Conservation (phyloP, 2,797 vertebrate species). For the Cercopithecus petaurista region DNA sequence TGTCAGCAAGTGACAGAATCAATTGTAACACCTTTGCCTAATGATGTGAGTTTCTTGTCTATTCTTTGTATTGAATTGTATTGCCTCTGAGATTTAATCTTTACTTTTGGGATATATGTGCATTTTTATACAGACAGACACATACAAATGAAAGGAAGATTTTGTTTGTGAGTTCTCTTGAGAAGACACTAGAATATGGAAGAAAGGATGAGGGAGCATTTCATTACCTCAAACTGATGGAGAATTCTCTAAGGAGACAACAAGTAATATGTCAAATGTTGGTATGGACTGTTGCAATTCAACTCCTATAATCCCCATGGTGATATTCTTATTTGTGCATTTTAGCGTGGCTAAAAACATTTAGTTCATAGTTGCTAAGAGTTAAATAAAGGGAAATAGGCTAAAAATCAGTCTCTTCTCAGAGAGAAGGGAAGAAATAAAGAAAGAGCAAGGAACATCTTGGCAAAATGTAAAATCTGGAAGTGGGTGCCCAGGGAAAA, state of each 20-base stretch:
- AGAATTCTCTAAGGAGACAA: background rate
- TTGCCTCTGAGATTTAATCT: background rate
- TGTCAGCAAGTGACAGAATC: background rate
- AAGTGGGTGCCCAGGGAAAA: slow-evolving; percentile 20
- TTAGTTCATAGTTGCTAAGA: background rate
- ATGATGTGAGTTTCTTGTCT: background rate
- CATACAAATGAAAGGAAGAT: background rate
- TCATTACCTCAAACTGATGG: background rate
- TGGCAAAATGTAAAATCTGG: slow-evolving; percentile 50
- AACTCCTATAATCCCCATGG: background rate
- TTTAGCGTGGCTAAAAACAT: background rate
- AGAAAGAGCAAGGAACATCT: background rate
- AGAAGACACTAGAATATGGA: background rate
- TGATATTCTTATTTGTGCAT: background rate
- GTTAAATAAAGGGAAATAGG: slow-evolving; percentile 47
- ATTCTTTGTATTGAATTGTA: background rate
- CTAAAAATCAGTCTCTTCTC: slow-evolving; percentile 31
- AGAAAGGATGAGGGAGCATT: background rate
- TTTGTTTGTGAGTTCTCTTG: background rate
- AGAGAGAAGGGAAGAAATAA: background rate
- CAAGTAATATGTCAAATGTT: background rate
- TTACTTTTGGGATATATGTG: background rate
- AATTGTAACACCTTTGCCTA: background rate
- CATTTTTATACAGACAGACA: background rate
- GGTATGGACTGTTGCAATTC: background rate